Evolutionary conservation across 1,140 invertebrate species (phyloP).

Genomic region (Trinorchestia longiramus): DNA sequence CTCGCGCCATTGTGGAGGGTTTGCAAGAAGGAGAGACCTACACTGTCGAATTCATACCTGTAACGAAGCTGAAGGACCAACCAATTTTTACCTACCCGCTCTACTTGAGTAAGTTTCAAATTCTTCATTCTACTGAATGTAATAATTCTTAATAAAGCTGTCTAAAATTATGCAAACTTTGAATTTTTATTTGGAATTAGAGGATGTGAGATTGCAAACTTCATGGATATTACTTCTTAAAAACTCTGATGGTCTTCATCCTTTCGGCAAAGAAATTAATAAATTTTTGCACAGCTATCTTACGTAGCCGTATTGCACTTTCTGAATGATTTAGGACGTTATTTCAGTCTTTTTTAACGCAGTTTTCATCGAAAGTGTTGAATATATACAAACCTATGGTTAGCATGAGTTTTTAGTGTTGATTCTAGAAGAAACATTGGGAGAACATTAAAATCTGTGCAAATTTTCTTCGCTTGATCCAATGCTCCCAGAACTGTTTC

Average conservation of each 20-base stretch:
- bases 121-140: background rate
- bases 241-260: background rate
- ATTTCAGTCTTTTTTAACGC: background rate
- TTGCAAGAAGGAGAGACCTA: conserved; percentile 35
- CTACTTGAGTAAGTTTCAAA: conserved; percentile 3
- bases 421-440: background rate
- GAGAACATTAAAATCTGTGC: background rate
- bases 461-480: background rate
- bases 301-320: background rate
- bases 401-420: background rate
- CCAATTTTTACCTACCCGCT: conserved; percentile 49
- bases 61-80: background rate
- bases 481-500: background rate
- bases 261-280: background rate
- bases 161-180: background rate
- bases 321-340: background rate
- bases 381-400: background rate
- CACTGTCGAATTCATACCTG: conserved; percentile 21
- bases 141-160: background rate
- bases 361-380: background rate
- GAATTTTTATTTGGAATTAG: background rate
- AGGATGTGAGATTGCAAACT: background rate
- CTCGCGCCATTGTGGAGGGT: background rate
- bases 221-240: background rate
- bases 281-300: background rate